Evolutionary conservation across 2,888 invertebrate species (phyloP), one percentile per base, ranked within the genome.

Genomic region (Plusia festucae): DNA sequence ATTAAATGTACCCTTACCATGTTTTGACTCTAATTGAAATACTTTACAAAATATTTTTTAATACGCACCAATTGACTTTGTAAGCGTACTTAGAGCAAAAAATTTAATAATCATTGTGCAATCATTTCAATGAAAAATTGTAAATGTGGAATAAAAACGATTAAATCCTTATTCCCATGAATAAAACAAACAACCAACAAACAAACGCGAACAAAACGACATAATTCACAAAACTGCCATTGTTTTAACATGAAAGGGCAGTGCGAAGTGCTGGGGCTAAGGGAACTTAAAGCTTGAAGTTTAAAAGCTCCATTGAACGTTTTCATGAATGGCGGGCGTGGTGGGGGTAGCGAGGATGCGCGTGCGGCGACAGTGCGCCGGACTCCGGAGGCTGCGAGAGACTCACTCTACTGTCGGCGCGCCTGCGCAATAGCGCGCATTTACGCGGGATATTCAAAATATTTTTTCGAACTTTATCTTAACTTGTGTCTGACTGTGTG

Each of bases 281-380:
- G 44, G 54, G n/a, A 30, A 68, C 54, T 40, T n/a, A n/a, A n/a
- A 40, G 40, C n/a, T 40, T 40, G 40, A 40, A 40, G 40, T 40
- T 40, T 40, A 40, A 55, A 74, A 75, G 67, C 69, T 70, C 81
- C 89, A 92, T 91, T 92, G 87, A 92, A 81, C 75, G 82, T 88
- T 91, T 93, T 93, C 91, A 93, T 93, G 92, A 93, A 93, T 93
- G 91, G 82, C 75, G 67, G 56, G 58, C 75, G 85, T 90, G 92
- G 94, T 86, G 93, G 93, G 90, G 93, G 86, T 73, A 80, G 77
- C 53, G 76, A 81, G 84, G 89, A 87, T 87, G 88, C 86, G 87
- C 87, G 80, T 81, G 89, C 87, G 73, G 70, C 79, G 83, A 65
- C 75, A 53, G 86, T 70, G 82, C 79, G 83, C 82, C 82, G 88